Evolutionary conservation across 2,113 vertebrate species (phyloP).

Genomic region (Proterorhinus semilunaris): DNA sequence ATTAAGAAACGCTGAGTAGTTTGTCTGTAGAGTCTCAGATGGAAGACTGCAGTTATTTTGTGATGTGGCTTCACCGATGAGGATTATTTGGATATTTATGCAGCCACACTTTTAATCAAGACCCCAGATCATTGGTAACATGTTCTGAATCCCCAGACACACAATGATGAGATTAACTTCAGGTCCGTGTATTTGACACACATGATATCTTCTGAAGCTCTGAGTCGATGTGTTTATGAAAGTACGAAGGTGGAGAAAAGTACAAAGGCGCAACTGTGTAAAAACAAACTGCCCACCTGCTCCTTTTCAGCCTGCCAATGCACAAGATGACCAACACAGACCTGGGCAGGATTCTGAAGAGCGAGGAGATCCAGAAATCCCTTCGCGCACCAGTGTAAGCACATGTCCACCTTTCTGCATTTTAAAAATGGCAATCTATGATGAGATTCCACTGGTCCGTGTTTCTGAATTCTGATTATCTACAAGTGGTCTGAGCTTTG

Average conservation of each 20-base stretch:
- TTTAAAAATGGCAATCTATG: constrained; percentile 36
- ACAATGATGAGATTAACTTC: constrained; percentile 77
- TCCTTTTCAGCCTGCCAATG: constrained; percentile 86
- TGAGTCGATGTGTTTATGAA: constrained; percentile 45
- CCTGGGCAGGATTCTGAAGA: constrained; percentile 92
- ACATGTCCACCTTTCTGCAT: not conserved
- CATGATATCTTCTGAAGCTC: constrained; percentile 74
- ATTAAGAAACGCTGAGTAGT: too few relatives aligned
- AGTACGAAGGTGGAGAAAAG: not conserved
- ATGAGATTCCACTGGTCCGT: constrained; percentile 76
- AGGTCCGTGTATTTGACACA: constrained; percentile 80
- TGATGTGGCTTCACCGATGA: too few relatives aligned
- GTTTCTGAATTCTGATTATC: constrained; percentile 77
- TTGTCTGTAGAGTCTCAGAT: too few relatives aligned
- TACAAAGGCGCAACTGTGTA: too few relatives aligned
- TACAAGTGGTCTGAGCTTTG: constrained; percentile 70
- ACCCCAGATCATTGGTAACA: not conserved
- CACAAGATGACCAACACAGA: constrained; percentile 99
- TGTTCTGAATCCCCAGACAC: not conserved
- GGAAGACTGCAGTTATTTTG: too few relatives aligned
- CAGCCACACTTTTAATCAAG: too few relatives aligned
- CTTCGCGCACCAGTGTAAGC: constrained; percentile 88
- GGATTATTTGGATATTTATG: not conserved
- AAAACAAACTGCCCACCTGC: not conserved
- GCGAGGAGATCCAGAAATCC: constrained; percentile 93